Evolutionary conservation across 2,888 invertebrate species (phyloP).

Genomic region (Lasioglossum morio): DNA sequence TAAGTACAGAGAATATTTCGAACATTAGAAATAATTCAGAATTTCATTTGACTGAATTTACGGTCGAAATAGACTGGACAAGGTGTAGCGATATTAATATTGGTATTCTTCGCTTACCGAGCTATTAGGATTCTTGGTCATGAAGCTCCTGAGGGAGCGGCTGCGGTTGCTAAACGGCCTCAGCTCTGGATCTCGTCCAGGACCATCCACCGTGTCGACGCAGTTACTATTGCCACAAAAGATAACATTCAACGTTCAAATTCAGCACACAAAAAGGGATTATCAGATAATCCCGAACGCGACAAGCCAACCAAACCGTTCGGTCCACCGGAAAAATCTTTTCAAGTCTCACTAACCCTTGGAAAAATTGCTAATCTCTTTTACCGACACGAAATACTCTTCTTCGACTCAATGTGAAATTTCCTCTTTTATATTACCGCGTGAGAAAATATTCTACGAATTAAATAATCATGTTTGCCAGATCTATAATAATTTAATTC

Average conservation of each 20-base stretch:
- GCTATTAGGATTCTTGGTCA: conserved; percentile 83
- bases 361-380: neutral
- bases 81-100: neutral
- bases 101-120: conserved; percentile 73
- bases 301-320: neutral
- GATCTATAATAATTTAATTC: neutral
- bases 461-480: neutral
- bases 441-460: neutral
- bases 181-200: conserved; percentile 83
- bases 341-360: neutral
- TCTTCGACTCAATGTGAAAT: neutral
- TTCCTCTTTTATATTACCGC: neutral
- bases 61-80: neutral
- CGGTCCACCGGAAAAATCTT: neutral
- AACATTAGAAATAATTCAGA: neutral
- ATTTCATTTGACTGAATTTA: neutral
- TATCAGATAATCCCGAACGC: neutral
- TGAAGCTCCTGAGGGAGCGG: conserved; percentile 83
- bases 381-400: neutral
- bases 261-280: conserved; percentile 11
- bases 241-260: conserved; percentile 71
- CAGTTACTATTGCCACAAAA: conserved; percentile 76
- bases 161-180: conserved; percentile 84
- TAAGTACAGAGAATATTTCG: neutral
- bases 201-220: conserved; percentile 84